Conservation (phyloP, 2,113 vertebrate genomes). For the Dasyprocta punctata region DNA sequence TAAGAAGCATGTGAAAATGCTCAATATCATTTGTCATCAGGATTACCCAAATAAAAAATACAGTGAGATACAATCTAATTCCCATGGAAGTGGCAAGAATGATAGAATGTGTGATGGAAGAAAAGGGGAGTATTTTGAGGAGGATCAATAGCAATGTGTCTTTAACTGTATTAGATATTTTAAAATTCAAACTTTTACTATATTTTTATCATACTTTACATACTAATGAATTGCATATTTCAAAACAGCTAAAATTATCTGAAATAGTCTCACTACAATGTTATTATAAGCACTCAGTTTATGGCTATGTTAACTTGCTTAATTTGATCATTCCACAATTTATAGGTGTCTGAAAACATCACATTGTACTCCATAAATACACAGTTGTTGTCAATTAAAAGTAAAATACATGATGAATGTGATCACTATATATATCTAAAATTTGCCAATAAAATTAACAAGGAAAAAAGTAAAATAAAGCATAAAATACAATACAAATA, state of each 20-base stretch:
- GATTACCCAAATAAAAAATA: not conserved
- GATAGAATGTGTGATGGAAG: not conserved
- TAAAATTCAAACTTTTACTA: not conserved
- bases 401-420: not conserved
- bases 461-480: not conserved
- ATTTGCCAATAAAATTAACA: not conserved
- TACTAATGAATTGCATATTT: not conserved
- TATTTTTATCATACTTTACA: not conserved
- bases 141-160: not conserved
- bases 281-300: not conserved
- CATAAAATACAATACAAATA: not conserved
- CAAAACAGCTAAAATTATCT: not conserved
- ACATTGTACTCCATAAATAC: not conserved
- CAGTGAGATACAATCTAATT: not conserved
- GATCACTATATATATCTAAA: not conserved
- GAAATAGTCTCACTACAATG: not conserved
- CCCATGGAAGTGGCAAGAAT: not conserved
- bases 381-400: not conserved
- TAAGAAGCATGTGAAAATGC: not conserved
- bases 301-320: too few species aligned
- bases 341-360: not conserved
- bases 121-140: not conserved
- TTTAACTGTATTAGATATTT: not conserved
- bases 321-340: not conserved
- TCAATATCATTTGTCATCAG: not conserved